Evolutionary conservation across 2,888 invertebrate genomes (phyloP), one percentile per base, ranked within the genome.

Genomic region (Sussaba pulchella): DNA sequence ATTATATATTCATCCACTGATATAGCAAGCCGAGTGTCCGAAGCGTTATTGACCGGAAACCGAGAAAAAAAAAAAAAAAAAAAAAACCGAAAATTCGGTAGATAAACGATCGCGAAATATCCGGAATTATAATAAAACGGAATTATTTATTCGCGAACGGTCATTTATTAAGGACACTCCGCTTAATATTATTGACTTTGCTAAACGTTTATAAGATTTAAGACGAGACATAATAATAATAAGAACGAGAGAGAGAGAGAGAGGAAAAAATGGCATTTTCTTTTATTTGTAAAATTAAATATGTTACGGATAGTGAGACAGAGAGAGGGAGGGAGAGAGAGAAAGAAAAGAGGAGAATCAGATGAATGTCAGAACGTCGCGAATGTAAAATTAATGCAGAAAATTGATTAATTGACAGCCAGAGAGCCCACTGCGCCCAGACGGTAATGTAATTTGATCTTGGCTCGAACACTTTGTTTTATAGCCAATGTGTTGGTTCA

Each of bases 181-280:
- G 9, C 12, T 47, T 70, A 64, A 69, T 69, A 61, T 80, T 50
- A 73, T 69, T 45, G 64, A 69, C 64, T 76, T 77, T 73, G 73
- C 64, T 81, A 77, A 69, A 69, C 73, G 57, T 73, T 73, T 70
- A 70, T 81, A 81, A 73, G 17, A 73, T 59, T 57, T 73, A 73
- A 72, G 69, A 70, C 24, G 57, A 73, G 45, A 52, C 47, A 43
- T 21, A 43, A 70, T 57, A 43, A 45, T 31, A 50, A 41, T 21
- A 47, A 21, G 19, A 47, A 36, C 2, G 31, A 31, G 6, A 31
- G 6, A 21, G 19, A 47, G 26, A 31, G 31, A 31, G 6, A 31
- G 6, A 31, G n/a, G 21, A 39, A 43, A 21, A 21, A 21, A 69
- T 14, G 50, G 61, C 66, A 69, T 61, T 63, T 73, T 78, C 50